Base-by-base conservation (phyloP, 2,888 invertebrate genomes). In the Diploptera punctata region DNA sequence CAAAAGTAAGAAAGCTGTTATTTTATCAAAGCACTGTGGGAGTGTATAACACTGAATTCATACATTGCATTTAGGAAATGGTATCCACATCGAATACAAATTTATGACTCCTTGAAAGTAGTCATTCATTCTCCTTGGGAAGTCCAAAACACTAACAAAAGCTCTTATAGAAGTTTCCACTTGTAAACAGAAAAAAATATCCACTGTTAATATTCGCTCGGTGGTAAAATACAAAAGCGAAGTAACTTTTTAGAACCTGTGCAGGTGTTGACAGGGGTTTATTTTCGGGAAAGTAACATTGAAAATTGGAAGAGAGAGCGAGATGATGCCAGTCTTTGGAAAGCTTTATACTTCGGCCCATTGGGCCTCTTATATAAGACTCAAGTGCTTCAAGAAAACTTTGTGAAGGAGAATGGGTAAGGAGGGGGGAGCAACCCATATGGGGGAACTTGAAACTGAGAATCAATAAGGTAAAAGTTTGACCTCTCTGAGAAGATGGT, bases 381-480 rank as follows among this genome's bases (percentile, higher is more conserved):
- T 29, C 18, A 65, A 65, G 44, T 47, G 44, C 47, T 47, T 47
- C 24, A 47, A 47, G 29, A 38, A 65, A 65, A 65, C 47, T 47
- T 65, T 65, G 1, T 38, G 9, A 24, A 24, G 16, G 26, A 29
- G 44, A 44, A 24, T 13, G 24, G 65, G 9, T 18, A 13, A 4
- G n/a, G 38, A 61, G 61, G 38, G 18, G 2, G 33, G 18, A 38
- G 61, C 10, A 47, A 44, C 65, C 47, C 65, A 65, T 65, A 65
- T 65, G 65, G 18, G 47, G 47, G 29, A 44, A 47, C 47, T 29
- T 44, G 61, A 61, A 61, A 61, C 38, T 61, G 44, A n/a, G 65
- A 65, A 65, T 65, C 65, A 65, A 65, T 65, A 65, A 65, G 44
- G 65, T 65, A 65, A 65, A 65, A 65, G 29, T 65, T 44, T 65